These are phyloP conservation scores for Aeoliscus strigatus DNA, from an alignment of 2,797 vertebrate species.

Conservation along the genomic window DNA sequence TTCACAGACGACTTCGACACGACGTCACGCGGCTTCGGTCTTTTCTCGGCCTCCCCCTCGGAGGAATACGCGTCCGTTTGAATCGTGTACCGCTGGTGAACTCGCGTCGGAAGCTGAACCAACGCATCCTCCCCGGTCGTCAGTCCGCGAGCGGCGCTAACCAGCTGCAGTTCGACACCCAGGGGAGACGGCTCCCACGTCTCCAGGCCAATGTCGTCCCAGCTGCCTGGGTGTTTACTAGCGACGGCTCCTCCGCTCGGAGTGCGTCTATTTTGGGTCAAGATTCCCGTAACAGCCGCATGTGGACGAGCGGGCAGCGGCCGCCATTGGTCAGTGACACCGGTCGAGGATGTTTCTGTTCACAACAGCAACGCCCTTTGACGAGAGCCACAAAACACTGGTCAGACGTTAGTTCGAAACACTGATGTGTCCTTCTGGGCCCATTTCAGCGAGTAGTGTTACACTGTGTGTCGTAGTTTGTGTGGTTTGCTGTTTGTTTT, in stretches of 20 bases:
- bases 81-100: constrained; percentile 8
- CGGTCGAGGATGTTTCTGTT: constrained; percentile 11
- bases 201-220: too few species aligned
- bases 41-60: neutral
- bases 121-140: constrained; percentile 32
- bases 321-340: constrained; percentile 50
- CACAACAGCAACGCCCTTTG: constrained; percentile 2
- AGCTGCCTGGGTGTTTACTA: too few species aligned
- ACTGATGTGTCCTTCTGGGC: too few species aligned
- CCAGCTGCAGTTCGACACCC: constrained; percentile 3
- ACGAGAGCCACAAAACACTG: too few species aligned
- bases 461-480: too few species aligned
- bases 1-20: accelerated
- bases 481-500: too few species aligned
- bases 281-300: constrained; percentile 33
- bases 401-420: too few species aligned
- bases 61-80: neutral
- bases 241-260: constrained; percentile 9
- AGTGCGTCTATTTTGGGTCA: constrained; percentile 41
- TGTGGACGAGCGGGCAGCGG: constrained; percentile 27
- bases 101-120: constrained; percentile 17
- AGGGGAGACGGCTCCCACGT: too few species aligned
- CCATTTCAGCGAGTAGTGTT: too few species aligned
- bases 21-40: accelerated
- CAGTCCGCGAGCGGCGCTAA: constrained; percentile 13